phyloP scores from a whole-genome alignment of 2,888 invertebrate genomes.

The Eupithecia tripunctaria region DNA sequence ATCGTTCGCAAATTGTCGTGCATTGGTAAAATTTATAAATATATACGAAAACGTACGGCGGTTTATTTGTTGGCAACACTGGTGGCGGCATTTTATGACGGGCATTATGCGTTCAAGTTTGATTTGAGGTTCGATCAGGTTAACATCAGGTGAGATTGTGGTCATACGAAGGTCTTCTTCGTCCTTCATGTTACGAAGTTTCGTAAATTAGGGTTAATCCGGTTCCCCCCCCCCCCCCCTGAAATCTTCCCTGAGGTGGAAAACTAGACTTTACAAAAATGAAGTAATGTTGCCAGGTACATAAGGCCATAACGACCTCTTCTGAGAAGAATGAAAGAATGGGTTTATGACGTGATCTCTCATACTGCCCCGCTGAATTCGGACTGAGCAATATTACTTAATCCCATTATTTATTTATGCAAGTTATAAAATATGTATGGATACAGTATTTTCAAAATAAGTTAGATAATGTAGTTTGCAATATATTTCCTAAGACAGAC shows the following conservation, averaged over 20 bases:
- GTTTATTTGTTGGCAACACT: slow-evolving; percentile 36
- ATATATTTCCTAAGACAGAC: not conserved
- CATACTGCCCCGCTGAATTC: too few species aligned
- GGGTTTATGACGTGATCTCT: too few species aligned
- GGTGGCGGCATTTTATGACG: slow-evolving; percentile 36
- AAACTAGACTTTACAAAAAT: too few species aligned
- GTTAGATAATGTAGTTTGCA: not conserved
- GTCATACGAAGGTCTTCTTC: not conserved
- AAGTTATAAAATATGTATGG: not conserved
- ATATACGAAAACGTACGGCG: slow-evolving; percentile 42
- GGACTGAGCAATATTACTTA: too few species aligned
- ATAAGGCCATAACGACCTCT: too few species aligned
- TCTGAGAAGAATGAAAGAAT: too few species aligned
- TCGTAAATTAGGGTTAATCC: too few species aligned
- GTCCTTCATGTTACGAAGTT: not conserved
- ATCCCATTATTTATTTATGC: not conserved
- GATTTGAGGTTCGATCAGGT: slow-evolving; percentile 25
- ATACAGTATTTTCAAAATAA: not conserved
- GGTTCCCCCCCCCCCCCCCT: too few species aligned
- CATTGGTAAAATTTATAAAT: slow-evolving; percentile 43
- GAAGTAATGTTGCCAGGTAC: too few species aligned
- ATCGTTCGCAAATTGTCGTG: slow-evolving; percentile 49
- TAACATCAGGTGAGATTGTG: not conserved
- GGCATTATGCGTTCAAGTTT: slow-evolving; percentile 32
- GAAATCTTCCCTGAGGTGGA: too few species aligned